phyloP scores from a whole-genome alignment of 1,140 invertebrate genomes.

The Caligus rogercresseyi region DNA sequence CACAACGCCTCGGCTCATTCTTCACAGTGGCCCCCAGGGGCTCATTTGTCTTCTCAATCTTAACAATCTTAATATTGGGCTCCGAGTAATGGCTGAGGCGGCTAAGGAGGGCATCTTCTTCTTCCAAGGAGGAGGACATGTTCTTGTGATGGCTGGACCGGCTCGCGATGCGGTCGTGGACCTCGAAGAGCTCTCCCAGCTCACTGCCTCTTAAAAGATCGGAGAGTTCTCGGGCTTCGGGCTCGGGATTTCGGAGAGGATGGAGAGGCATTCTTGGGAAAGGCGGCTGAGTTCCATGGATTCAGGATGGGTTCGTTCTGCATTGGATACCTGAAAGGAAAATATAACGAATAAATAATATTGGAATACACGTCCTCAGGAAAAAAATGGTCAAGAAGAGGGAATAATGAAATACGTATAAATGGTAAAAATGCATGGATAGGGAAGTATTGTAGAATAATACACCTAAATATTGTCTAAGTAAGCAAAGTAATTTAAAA shows the following conservation, averaged over 20 bases:
- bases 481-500: no score
- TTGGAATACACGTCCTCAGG: no score
- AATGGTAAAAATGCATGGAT: no score
- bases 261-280: not conserved
- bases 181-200: not conserved
- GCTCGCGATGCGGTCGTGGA: slow-evolving; percentile 1
- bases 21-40: slow-evolving; percentile 85
- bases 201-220: slow-evolving; percentile 44
- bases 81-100: slow-evolving; percentile 36
- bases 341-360: no score
- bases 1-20: slow-evolving; percentile 85
- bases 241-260: slow-evolving; percentile 22
- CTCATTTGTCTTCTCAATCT: slow-evolving; percentile 91
- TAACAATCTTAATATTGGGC: slow-evolving; percentile 82
- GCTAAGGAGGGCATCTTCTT: slow-evolving; percentile 30
- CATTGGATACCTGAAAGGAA: not conserved
- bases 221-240: slow-evolving; percentile 45
- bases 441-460: no score
- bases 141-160: slow-evolving; percentile 9
- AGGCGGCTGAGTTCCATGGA: not conserved
- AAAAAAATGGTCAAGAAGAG: no score
- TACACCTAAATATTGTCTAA: no score
- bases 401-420: no score
- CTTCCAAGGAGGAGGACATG: slow-evolving; percentile 23
- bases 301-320: not conserved